These are phyloP conservation scores for Darevskia nairensis DNA, from an alignment of 2,797 vertebrate genomes.

Conservation along the genomic window DNA sequence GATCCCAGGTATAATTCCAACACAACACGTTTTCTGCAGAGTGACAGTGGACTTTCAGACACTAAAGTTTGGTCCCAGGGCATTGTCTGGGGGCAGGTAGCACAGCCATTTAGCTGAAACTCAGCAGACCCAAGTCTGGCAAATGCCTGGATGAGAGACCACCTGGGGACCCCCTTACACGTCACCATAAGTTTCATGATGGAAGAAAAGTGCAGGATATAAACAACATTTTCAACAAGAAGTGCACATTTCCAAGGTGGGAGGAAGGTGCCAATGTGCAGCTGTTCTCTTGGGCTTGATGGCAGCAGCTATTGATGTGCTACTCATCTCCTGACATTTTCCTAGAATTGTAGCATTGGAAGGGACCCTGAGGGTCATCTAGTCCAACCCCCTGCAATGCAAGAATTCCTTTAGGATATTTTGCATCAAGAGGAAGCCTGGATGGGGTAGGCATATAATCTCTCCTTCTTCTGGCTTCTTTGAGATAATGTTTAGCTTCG, in stretches of 20 bases:
- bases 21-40: background rate
- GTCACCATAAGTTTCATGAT: too few relatives aligned
- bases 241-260: background rate
- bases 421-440: background rate
- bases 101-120: background rate
- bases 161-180: too few relatives aligned
- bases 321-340: background rate
- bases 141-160: background rate
- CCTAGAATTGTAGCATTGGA: background rate
- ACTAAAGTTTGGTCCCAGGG: background rate
- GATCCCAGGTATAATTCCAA: background rate
- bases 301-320: background rate
- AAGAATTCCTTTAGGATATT: background rate
- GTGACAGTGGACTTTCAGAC: background rate
- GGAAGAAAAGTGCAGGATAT: too few relatives aligned
- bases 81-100: background rate
- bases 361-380: too few relatives aligned
- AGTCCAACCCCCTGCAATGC: too few relatives aligned
- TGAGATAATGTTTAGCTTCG: too few relatives aligned
- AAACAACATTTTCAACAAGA: background rate
- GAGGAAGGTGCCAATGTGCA: background rate
- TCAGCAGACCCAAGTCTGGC: background rate
- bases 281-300: background rate
- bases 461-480: too few relatives aligned
- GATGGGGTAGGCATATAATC: background rate